Conservation (phyloP, 1,140 invertebrate species). For the Achroia grisella region DNA sequence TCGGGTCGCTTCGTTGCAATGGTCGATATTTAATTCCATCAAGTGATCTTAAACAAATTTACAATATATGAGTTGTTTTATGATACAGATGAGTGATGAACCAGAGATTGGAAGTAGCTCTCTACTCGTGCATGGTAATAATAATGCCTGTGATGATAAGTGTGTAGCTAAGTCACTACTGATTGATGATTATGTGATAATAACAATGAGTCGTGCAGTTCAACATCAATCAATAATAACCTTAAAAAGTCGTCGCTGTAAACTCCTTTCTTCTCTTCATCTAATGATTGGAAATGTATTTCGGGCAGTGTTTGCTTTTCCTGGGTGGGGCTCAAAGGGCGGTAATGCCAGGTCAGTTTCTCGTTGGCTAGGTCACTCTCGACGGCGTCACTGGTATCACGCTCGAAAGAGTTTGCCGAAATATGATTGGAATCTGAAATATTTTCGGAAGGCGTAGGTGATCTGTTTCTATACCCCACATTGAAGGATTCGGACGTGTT, state of each 20-base stretch:
- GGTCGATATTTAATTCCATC: constrained; percentile 75
- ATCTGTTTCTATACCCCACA: constrained; percentile 46
- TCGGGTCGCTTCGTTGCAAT: constrained; percentile 74
- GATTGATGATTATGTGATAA: constrained; percentile 27
- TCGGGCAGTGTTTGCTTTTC: constrained; percentile 44
- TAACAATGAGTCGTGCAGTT: constrained; percentile 25
- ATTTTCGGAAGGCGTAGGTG: constrained; percentile 45
- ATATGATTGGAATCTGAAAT: constrained; percentile 35
- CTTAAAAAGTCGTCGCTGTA: constrained; percentile 71
- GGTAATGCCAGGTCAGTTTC: constrained; percentile 64
- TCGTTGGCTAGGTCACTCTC: constrained; percentile 33
- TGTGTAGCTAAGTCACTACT: constrained; percentile 36
- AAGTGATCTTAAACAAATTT: constrained; percentile 74
- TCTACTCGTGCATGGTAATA: constrained; percentile 33
- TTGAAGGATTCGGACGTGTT: constrained; percentile 52
- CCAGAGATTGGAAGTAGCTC: constrained; percentile 27
- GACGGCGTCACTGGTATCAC: constrained; percentile 19
- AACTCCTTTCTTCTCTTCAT: constrained; percentile 43
- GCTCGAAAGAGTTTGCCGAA: constrained; percentile 33
- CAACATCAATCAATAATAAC: constrained; percentile 58
- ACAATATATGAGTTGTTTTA: constrained; percentile 49
- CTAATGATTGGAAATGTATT: constrained; percentile 70
- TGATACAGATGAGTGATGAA: constrained; percentile 39
- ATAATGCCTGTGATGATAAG: constrained; percentile 25
- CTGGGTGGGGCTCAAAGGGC: constrained; percentile 45